Evolutionary conservation across 2,888 invertebrate genomes (phyloP).

Genomic region (Aphodius granarius): DNA sequence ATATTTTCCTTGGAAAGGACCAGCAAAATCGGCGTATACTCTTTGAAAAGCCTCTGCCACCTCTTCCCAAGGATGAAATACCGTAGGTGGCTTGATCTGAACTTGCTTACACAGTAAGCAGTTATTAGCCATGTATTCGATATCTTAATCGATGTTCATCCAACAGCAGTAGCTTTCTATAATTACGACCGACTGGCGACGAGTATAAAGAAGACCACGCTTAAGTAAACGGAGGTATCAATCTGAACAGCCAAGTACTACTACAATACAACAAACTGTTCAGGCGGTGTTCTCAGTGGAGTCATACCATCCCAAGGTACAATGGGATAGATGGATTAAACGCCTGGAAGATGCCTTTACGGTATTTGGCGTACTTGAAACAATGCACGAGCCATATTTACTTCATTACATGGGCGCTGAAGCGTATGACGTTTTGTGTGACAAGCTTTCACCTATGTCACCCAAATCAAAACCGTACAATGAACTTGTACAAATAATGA

Average conservation of each 20-base stretch:
- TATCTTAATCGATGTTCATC: constrained; percentile 23
- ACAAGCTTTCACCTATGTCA: constrained; percentile 26
- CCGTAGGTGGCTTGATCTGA: constrained; percentile 28
- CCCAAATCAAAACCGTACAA: not conserved
- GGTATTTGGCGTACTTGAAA: constrained; percentile 20
- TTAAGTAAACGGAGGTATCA: too few relatives aligned
- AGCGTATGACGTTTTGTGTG: constrained; percentile 25
- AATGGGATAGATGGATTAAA: too few relatives aligned
- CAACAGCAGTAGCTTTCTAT: constrained; percentile 16
- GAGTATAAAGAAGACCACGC: too few relatives aligned
- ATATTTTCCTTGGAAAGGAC: constrained; percentile 30
- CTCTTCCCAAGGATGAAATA: constrained; percentile 31
- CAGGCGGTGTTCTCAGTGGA: too few relatives aligned
- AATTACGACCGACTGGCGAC: too few relatives aligned
- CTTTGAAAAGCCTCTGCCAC: constrained; percentile 31
- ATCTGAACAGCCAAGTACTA: too few relatives aligned
- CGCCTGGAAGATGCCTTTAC: too few relatives aligned
- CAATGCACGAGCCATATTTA: constrained; percentile 9
- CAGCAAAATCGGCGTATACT: constrained; percentile 33
- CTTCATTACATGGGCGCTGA: constrained; percentile 27
- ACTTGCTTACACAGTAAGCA: constrained; percentile 23
- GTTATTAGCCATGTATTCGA: constrained; percentile 19
- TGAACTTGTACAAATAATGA: too few relatives aligned
- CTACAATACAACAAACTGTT: too few relatives aligned
- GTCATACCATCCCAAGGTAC: too few relatives aligned